Evolutionary conservation across 1,140 invertebrate genomes (phyloP).

Genomic region (Drosophila eugracilis): DNA sequence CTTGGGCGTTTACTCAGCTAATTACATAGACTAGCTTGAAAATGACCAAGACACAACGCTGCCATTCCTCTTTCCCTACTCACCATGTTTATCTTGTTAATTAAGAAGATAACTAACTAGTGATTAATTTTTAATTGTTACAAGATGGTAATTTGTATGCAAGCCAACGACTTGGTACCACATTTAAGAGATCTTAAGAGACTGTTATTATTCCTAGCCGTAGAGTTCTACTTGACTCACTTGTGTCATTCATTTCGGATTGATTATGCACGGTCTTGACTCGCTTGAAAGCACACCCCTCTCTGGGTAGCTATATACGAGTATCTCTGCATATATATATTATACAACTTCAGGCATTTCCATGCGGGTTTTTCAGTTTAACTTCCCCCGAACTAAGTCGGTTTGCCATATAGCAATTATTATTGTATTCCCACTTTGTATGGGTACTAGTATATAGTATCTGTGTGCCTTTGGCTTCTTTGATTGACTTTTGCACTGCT

Average conservation of each 20-base stretch:
- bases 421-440: conserved; percentile 24
- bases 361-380: conserved; percentile 65
- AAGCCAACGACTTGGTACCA: conserved; percentile 9
- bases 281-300: conserved; percentile 48
- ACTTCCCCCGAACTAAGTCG: conserved; percentile 29
- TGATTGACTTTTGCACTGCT: conserved; percentile 74
- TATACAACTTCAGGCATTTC: conserved; percentile 52
- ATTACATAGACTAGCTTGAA: conserved; percentile 24
- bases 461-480: conserved; percentile 50
- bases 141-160: conserved; percentile 52
- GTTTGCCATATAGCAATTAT: conserved; percentile 39
- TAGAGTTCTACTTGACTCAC: conserved; percentile 42
- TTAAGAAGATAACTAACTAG: conserved; percentile 68
- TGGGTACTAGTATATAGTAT: conserved; percentile 1
- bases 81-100: conserved; percentile 71
- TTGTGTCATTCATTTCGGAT: conserved; percentile 55
- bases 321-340: too few species aligned
- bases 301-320: not conserved
- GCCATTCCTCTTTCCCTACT: not conserved
- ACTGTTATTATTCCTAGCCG: conserved; percentile 35
- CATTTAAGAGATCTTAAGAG: conserved; percentile 28
- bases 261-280: conserved; percentile 74
- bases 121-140: conserved; percentile 78
- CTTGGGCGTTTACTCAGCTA: conserved; percentile 33
- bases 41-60: conserved; percentile 22